A percentile compares a stretch with the other conserved stretches of the same genome.
phyloP scores from a whole-genome alignment of 1,140 invertebrate genomes.

The Zaprionus tsacasi region DNA sequence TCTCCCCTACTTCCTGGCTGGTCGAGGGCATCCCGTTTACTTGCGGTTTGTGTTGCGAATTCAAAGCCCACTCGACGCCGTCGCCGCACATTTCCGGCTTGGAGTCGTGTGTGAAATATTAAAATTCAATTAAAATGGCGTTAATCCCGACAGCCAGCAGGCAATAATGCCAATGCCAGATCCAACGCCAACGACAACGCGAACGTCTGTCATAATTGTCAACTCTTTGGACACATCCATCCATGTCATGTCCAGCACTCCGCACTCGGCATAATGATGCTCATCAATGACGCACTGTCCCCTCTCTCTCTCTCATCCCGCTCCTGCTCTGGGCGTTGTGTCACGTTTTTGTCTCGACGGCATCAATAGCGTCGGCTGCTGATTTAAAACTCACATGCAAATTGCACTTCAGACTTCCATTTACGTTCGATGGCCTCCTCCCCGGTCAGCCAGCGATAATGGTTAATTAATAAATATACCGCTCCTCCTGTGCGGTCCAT shows the following conservation, averaged over 20 bases:
- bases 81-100: constrained; percentile 62
- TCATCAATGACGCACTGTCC: constrained; percentile 56
- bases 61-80: constrained; percentile 42
- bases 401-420: constrained; percentile 80
- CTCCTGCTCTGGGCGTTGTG: constrained; percentile 30
- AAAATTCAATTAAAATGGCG: constrained; percentile 84
- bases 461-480: constrained; percentile 80
- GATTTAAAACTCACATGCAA: constrained; percentile 69
- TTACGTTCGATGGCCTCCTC: constrained; percentile 56
- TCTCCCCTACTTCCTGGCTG: constrained; percentile 9
- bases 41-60: constrained; percentile 69
- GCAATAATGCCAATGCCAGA: constrained; percentile 50
- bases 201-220: constrained; percentile 77
- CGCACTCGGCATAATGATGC: constrained; percentile 73
- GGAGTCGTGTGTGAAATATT: constrained; percentile 81
- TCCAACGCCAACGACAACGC: constrained; percentile 46
- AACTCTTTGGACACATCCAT: constrained; percentile 68
- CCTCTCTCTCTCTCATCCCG: constrained; percentile 9
- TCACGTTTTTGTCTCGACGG: constrained; percentile 39
- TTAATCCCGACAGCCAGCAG: constrained; percentile 75
- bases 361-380: constrained; percentile 56
- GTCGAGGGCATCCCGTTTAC: constrained; percentile 58
- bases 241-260: constrained; percentile 53
- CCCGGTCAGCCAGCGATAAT: constrained; percentile 60
- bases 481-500: constrained; percentile 9